Conservation (phyloP, 2,797 vertebrate genomes). For the Mycteria americana region DNA sequence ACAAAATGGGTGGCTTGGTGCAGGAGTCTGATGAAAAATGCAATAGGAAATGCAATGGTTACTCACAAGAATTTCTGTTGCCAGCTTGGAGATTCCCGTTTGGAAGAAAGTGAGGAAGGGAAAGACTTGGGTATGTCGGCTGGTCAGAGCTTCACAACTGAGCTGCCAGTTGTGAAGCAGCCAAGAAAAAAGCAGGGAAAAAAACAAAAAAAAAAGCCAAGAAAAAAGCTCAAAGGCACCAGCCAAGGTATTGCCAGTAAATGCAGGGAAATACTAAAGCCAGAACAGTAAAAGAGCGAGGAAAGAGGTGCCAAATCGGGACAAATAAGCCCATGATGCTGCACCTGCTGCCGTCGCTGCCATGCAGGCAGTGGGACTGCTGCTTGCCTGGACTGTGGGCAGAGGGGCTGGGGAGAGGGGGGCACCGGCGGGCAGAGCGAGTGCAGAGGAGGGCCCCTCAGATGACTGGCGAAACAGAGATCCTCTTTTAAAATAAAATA, state of each 20-base stretch:
- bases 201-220: background rate
- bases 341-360: background rate
- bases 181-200: background rate
- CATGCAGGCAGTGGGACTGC: background rate
- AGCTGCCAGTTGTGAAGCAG: background rate
- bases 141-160: background rate
- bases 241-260: background rate
- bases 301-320: background rate
- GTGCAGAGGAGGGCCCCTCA: background rate
- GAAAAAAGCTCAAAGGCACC: background rate
- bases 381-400: background rate
- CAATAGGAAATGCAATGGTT: background rate
- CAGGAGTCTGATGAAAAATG: background rate
- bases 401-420: background rate
- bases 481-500: background rate
- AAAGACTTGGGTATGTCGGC: background rate
- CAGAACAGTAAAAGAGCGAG: background rate
- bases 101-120: background rate
- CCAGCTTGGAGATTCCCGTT: background rate
- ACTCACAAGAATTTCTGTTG: background rate
- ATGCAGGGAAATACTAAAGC: background rate
- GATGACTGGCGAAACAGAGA: background rate
- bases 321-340: background rate
- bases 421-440: rapidly evolving
- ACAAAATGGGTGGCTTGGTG: background rate